phyloP scores from a whole-genome alignment of 2,888 invertebrate genomes.

The Epistrophe eligans region DNA sequence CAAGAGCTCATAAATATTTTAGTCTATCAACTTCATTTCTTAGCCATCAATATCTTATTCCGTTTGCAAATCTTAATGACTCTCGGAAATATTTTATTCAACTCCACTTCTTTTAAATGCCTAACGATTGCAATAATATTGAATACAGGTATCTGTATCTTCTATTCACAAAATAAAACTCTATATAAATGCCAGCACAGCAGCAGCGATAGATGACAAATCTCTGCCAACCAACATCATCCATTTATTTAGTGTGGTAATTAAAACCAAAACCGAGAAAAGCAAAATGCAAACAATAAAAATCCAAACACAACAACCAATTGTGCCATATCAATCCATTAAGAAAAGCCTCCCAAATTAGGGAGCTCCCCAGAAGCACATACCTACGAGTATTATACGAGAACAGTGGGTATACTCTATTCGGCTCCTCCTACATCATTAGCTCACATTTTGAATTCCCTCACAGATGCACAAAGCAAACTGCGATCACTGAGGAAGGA shows the following conservation, averaged over 20 bases:
- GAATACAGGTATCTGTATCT: not conserved
- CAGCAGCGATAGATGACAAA: slow-evolving; percentile 51
- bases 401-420: slow-evolving; percentile 22
- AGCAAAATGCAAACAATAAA: slow-evolving; percentile 24
- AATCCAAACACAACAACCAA: slow-evolving; percentile 54
- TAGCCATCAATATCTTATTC: not conserved
- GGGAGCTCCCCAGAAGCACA: slow-evolving; percentile 64
- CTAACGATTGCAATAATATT: not conserved
- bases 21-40: not conserved
- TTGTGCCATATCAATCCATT: slow-evolving; percentile 74
- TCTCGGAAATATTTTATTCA: not conserved
- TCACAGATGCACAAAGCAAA: not conserved
- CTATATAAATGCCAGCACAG: slow-evolving; percentile 47
- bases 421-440: slow-evolving; percentile 74
- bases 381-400: not conserved
- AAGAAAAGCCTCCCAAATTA: slow-evolving; percentile 73
- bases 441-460: slow-evolving; percentile 55
- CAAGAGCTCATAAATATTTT: slow-evolving; percentile 24
- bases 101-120: too few relatives aligned
- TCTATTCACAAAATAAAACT: slow-evolving; percentile 5
- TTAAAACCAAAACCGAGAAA: slow-evolving; percentile 48
- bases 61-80: not conserved
- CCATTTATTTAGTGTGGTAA: slow-evolving; percentile 63
- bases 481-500: slow-evolving; percentile 55
- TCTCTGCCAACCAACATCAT: slow-evolving; percentile 52